Evolutionary conservation across 2,113 vertebrate genomes (phyloP), one percentile per base, ranked within the genome.

Genomic region (Plecturocebus donacophilus): DNA sequence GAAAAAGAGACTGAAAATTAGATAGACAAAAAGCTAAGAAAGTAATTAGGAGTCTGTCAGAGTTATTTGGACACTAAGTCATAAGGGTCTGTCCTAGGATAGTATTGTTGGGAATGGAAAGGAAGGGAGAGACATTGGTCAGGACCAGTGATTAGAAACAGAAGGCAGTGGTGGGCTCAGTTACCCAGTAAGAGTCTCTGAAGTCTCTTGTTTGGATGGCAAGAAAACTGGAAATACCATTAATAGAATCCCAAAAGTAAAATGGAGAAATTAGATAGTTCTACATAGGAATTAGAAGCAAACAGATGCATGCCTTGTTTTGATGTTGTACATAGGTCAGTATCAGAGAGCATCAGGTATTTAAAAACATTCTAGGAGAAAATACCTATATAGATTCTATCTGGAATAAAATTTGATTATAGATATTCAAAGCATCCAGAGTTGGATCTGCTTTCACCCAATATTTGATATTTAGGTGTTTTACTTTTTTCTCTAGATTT

Each of bases 401-500:
- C 30, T 66, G 17, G 38, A 71, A 38, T 82, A 88, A 83, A 80
- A 79, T 70, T 91, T 58, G 40, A 30, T 75, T 54, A 7, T 88
- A 75, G 27, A 47, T 56, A 56, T 54, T 56, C 47, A 84, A 61
- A 91, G n/a, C 49, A 32, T 73, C 40, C 14, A n/a, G 25, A 91
- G 2, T 80, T 73, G 20, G 10, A 17, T 86, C 64, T 93, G 49
- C 25, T 93, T 73, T 91, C 30, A 45, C 21, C 47, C 4, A 92
- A 1, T 58, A 32, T 68, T 97, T 94, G 85, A 93, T 90, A 95
- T 83, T 95, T 73, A 94, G 73, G 30, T 81, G 7, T n/a, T 77
- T 90, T 54, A 85, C 40, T 92, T 91, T 58, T 52, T 84, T 47
- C 21, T 84, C 1, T 66, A 77, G 45, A 84, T 93, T 47, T 93